Evolutionary conservation across 2,113 vertebrate species (phyloP).

Genomic region (Tachysurus vachellii): DNA sequence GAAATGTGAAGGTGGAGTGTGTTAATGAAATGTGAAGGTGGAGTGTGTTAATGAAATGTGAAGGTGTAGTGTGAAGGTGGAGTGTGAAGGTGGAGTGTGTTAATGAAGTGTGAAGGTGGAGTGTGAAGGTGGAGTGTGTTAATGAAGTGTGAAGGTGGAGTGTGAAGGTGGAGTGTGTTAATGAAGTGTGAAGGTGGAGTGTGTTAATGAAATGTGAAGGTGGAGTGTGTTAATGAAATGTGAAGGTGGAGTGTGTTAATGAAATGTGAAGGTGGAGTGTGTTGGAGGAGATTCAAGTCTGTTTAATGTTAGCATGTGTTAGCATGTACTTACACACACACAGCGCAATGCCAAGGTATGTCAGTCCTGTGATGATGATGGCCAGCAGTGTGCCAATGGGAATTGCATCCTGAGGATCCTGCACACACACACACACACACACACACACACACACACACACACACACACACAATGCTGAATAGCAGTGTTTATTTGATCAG

Average conservation of each 20-base stretch:
- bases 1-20: not conserved
- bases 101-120: not conserved
- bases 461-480: no score
- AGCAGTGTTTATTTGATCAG: no score
- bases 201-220: no score
- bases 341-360: slow-evolving; percentile 85
- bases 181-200: no score
- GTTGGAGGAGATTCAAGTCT: not conserved
- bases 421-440: slow-evolving; percentile 17
- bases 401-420: slow-evolving; percentile 91
- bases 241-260: not conserved
- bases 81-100: not conserved
- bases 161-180: no score
- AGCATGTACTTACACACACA: slow-evolving; percentile 80
- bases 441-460: no score
- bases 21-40: not conserved
- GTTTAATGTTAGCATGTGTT: not conserved
- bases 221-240: no score
- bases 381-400: slow-evolving; percentile 95
- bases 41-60: not conserved
- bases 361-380: slow-evolving; percentile 87
- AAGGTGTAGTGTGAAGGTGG: not conserved
- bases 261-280: not conserved
- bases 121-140: not conserved
- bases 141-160: no score